Evolutionary conservation across 2,888 invertebrate species (phyloP).

Genomic region (Desoria tigrina): DNA sequence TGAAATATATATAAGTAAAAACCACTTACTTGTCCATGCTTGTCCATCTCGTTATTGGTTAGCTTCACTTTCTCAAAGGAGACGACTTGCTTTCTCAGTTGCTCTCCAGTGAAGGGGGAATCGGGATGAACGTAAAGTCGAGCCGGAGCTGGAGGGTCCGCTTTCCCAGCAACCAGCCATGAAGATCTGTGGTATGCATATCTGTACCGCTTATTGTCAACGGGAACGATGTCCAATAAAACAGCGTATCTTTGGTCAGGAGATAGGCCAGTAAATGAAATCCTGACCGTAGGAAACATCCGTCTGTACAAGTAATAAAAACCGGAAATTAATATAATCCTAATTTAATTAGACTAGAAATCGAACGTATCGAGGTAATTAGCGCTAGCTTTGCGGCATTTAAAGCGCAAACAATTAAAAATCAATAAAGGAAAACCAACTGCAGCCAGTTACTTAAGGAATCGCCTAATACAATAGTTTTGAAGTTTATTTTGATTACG

Average conservation of each 20-base stretch:
- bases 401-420: no score
- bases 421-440: no score
- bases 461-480: no score
- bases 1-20: slow-evolving; percentile 1
- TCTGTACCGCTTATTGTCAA: slow-evolving; percentile 75
- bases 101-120: slow-evolving; percentile 76
- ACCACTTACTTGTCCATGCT: slow-evolving; percentile 69
- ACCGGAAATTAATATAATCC: background rate
- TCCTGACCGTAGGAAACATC: slow-evolving; percentile 79
- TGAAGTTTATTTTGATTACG: no score
- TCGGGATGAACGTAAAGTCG: slow-evolving; percentile 77
- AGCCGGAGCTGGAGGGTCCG: slow-evolving; percentile 66
- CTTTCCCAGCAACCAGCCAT: slow-evolving; percentile 80
- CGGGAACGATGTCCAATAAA: slow-evolving; percentile 76
- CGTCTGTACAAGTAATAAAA: slow-evolving; percentile 63
- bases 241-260: slow-evolving; percentile 71
- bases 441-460: no score
- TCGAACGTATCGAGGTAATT: no score
- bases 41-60: slow-evolving; percentile 80
- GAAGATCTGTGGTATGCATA: slow-evolving; percentile 82
- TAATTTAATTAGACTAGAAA: no score
- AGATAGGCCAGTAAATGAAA: slow-evolving; percentile 70
- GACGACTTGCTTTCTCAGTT: slow-evolving; percentile 74
- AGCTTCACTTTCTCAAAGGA: slow-evolving; percentile 82
- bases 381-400: no score